A percentile compares a stretch with the other conserved stretches of the same genome.
Conservation (phyloP, 2,113 vertebrate species). For the Malurus alboscapulatus region DNA sequence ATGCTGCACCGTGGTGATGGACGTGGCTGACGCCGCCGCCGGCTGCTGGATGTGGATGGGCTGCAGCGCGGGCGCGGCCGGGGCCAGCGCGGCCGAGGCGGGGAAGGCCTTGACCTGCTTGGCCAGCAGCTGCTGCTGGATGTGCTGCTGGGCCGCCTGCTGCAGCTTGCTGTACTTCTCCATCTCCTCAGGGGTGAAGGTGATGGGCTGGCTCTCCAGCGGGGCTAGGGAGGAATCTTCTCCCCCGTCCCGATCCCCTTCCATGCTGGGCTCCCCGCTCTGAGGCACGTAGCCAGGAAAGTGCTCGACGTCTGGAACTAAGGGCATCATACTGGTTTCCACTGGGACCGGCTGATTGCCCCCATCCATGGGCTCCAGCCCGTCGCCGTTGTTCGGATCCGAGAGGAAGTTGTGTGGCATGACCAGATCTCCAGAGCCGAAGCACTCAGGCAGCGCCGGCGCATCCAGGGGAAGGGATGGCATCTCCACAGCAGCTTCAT, state of each 20-base stretch:
- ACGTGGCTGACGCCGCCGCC: slow-evolving; percentile 84
- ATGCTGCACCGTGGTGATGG: slow-evolving; percentile 93
- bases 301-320: slow-evolving; percentile 73
- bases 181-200: slow-evolving; percentile 97
- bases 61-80: slow-evolving; percentile 82
- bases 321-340: slow-evolving; percentile 74
- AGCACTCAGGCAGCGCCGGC: slow-evolving; percentile 63
- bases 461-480: slow-evolving; percentile 45
- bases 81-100: slow-evolving; percentile 80
- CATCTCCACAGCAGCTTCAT: slow-evolving; percentile 51
- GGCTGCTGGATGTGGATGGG: slow-evolving; percentile 97
- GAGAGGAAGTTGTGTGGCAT: slow-evolving; percentile 73
- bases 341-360: slow-evolving; percentile 73
- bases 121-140: slow-evolving; percentile 96
- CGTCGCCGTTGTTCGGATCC: slow-evolving; percentile 49
- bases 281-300: slow-evolving; percentile 84
- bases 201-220: slow-evolving; percentile 95
- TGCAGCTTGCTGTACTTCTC: slow-evolving; percentile 99
- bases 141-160: slow-evolving; percentile 96
- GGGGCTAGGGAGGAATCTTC: slow-evolving; percentile 92
- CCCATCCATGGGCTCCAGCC: slow-evolving; percentile 81
- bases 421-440: slow-evolving; percentile 62
- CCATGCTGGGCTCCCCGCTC: slow-evolving; percentile 70
- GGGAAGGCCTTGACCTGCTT: slow-evolving; percentile 97
- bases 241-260: slow-evolving; percentile 83